phyloP scores from a whole-genome alignment of 2,888 invertebrate species.

The Chirona hameri region DNA sequence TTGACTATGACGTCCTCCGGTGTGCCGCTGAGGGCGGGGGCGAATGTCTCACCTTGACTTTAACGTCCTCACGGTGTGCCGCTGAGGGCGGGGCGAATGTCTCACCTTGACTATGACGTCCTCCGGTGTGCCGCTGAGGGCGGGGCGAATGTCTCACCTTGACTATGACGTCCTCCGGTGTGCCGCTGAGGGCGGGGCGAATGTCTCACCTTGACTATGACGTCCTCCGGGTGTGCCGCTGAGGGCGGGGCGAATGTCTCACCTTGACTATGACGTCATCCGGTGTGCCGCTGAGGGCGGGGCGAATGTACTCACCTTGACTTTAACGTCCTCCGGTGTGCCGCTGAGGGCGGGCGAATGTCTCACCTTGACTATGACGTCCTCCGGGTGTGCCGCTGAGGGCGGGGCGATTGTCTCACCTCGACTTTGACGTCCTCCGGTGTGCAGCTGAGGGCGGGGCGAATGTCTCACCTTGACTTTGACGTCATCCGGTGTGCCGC shows the following conservation, averaged over 20 bases:
- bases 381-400: constrained; percentile 47
- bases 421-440: too few species aligned
- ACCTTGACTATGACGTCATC: constrained; percentile 68
- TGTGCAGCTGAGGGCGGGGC: background rate
- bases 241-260: constrained; percentile 35
- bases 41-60: constrained; percentile 57
- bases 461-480: constrained; percentile 58
- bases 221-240: too few species aligned
- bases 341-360: background rate
- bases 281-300: constrained; percentile 37
- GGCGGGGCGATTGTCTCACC: too few species aligned
- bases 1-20: too few species aligned
- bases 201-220: too few species aligned
- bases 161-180: constrained; percentile 60
- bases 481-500: constrained; percentile 54
- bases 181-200: constrained; percentile 37
- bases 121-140: background rate
- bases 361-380: constrained; percentile 64
- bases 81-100: too few species aligned
- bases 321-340: too few species aligned
- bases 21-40: background rate
- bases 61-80: constrained; percentile 55
- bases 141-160: constrained; percentile 53
- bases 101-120: too few species aligned
- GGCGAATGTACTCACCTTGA: too few species aligned